phyloP scores from a whole-genome alignment of 2,113 vertebrate species.

The Cyphomyrus discorhynchus region DNA sequence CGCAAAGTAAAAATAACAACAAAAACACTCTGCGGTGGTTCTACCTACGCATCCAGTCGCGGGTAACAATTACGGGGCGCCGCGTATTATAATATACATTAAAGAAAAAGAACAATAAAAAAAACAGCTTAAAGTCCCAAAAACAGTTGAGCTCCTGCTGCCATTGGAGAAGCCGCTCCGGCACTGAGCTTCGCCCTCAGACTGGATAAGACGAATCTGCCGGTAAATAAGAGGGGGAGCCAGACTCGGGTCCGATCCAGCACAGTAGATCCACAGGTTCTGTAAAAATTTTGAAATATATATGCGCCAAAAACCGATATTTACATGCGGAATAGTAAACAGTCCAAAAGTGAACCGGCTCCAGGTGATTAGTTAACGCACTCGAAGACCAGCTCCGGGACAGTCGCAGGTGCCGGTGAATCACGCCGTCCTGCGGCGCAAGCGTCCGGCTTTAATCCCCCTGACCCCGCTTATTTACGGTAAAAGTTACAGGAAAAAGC shows the following conservation, averaged over 20 bases:
- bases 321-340: not conserved
- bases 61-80: not conserved
- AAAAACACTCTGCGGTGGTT: not conserved
- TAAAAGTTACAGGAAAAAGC: not conserved
- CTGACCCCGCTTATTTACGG: not conserved
- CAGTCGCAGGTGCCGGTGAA: not conserved
- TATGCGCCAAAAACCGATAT: not conserved
- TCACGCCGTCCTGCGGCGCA: not conserved
- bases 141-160: not conserved
- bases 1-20: not conserved
- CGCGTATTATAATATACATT: not conserved
- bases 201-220: not conserved
- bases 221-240: not conserved
- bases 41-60: not conserved
- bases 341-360: not conserved
- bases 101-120: not conserved
- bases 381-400: not conserved
- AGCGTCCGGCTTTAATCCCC: not conserved
- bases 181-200: not conserved
- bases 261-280: slow-evolving; percentile 19
- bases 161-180: not conserved
- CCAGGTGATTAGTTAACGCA: not conserved
- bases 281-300: not conserved
- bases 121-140: not conserved
- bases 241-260: not conserved